Evolutionary conservation across 2,113 vertebrate species (phyloP), one percentile per base, ranked within the genome.

Genomic region (Phycodurus eques): DNA sequence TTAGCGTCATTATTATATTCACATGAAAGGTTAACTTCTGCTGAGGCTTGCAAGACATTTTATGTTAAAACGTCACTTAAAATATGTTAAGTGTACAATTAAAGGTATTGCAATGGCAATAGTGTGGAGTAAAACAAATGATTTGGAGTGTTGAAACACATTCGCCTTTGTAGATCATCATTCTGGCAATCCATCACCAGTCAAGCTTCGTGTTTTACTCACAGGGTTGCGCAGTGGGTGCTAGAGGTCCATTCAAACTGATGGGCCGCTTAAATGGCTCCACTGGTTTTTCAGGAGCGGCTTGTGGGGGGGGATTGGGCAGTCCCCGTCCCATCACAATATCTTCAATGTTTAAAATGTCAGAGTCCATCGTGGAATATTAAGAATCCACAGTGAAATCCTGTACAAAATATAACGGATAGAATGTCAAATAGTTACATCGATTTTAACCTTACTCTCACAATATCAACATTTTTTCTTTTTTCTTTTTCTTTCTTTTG

Each of bases 301-400:
- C 77, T 72, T 85, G 80, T 8, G 87, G 83, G 72, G 91, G 78
- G 15, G 84, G 80, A 44, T 88, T 86, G 0, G 89, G 79, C 61
- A 91, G 59, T 22, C 77, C 90, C 69, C 88, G 82, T 75, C 91
- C 92, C 90, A 93, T 82, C 70, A 92, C 90, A 0, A 94, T 93
- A 47, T 94, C 91, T 76, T 94, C 85, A 46, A 94, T 91, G 71
- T 93, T 92, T 82, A 93, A 75, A 75, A 92, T 85, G 22, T 92
- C 90, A 0, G 92, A 89, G 73, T 94, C 93, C 93, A 94, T 94
- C 63, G 20, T 87, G 67, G 42, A 35, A 43, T 31, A 27, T 66
- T 66, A 66, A 8, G n/a, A 15, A 66, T 27, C 44, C 20, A 46
- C 63, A 15, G 63, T 33, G 12, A 31, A 66, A 66, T 27, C 22